These are phyloP conservation scores for Stenodema calcarata DNA, from an alignment of 2,888 invertebrate genomes.

Conservation along the genomic window DNA sequence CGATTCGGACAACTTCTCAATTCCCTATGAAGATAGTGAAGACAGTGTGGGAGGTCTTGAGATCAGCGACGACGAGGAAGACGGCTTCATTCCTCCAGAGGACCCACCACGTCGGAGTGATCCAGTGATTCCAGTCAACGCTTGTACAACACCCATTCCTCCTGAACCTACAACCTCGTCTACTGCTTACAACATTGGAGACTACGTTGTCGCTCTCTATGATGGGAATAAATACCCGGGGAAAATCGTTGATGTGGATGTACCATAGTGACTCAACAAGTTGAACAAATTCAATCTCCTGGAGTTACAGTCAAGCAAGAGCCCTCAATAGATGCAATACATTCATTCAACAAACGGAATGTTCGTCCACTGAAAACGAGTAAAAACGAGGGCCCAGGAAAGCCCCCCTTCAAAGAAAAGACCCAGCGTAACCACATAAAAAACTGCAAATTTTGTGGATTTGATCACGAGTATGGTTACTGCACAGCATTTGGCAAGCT, in stretches of 20 bases:
- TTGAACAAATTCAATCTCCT: neutral
- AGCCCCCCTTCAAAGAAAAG: too few species aligned
- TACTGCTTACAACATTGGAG: slow-evolving; percentile 1
- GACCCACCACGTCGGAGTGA: neutral
- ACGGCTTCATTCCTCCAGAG: neutral
- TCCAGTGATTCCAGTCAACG: neutral
- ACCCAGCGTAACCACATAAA: too few species aligned
- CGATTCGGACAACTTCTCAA: neutral
- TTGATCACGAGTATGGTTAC: neutral
- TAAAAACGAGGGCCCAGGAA: too few species aligned
- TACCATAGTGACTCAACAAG: neutral
- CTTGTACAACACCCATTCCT: neutral
- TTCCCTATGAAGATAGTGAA: neutral
- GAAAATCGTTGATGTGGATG: neutral
- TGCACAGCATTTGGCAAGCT: slow-evolving; percentile 18
- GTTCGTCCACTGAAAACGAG: too few species aligned
- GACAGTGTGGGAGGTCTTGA: neutral
- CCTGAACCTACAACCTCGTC: neutral
- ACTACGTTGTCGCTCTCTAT: neutral
- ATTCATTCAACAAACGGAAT: neutral
- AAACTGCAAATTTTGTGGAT: slow-evolving; percentile 39
- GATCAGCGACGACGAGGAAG: neutral
- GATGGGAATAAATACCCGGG: slow-evolving; percentile 7
- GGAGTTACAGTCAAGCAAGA: neutral
- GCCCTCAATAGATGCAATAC: neutral